Evolutionary conservation across 1,140 invertebrate species (phyloP).

Genomic region (Cotesia typhae): DNA sequence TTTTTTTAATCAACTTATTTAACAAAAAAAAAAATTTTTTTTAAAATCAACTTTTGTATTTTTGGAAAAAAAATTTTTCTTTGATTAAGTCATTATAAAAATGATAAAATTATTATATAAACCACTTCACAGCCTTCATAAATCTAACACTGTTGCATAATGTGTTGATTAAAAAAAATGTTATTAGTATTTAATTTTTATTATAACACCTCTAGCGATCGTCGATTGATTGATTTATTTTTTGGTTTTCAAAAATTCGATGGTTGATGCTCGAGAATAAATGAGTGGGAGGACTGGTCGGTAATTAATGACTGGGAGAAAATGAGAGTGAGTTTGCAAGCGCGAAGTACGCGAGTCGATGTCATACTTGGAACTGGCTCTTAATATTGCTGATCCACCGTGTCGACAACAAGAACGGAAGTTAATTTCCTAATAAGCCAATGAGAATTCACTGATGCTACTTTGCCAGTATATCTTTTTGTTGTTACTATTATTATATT

Average conservation of each 20-base stretch:
- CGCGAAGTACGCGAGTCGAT: slow-evolving; percentile 31
- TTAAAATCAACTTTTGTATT: not conserved
- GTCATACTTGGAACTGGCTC: slow-evolving; percentile 49
- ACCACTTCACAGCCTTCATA: slow-evolving; percentile 10
- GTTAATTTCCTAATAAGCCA: slow-evolving; percentile 45
- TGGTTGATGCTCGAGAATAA: not conserved
- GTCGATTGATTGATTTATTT: too few relatives aligned
- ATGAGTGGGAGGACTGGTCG: not conserved
- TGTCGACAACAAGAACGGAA: slow-evolving; percentile 38
- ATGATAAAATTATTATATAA: not conserved
- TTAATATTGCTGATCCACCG: slow-evolving; percentile 34
- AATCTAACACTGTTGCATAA: slow-evolving; percentile 15
- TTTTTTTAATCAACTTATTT: not conserved
- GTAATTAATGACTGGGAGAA: too few relatives aligned
- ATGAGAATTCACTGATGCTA: slow-evolving; percentile 14
- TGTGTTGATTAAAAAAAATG: slow-evolving; percentile 1
- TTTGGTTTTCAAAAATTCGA: too few relatives aligned
- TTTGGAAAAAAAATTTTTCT: not conserved
- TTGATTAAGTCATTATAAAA: not conserved
- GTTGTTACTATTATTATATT: slow-evolving; percentile 5
- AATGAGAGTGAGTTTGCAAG: not conserved
- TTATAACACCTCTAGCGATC: not conserved
- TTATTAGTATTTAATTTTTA: not conserved
- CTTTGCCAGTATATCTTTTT: not conserved
- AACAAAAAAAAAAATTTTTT: not conserved